These are phyloP conservation scores for Copidosoma floridanum DNA, from an alignment of 1,140 invertebrate species.

Conservation along the genomic window DNA sequence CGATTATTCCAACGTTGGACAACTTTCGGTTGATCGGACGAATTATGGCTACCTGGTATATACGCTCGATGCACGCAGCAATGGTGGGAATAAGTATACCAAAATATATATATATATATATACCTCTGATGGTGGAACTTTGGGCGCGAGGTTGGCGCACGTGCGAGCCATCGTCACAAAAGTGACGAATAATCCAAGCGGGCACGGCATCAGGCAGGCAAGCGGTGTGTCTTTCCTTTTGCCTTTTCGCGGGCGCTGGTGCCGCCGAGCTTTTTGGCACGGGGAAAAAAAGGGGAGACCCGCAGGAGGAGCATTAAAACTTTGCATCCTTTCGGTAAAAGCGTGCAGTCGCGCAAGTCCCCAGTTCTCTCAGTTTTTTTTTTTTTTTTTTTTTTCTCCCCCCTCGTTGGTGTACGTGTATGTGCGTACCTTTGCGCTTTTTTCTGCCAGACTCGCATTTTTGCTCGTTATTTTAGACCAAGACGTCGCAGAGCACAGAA, in stretches of 20 bases:
- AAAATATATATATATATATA: too few species aligned
- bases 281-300: background rate
- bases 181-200: constrained; percentile 13
- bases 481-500: too few species aligned
- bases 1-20: too few species aligned
- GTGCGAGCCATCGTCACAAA: constrained; percentile 8
- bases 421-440: background rate
- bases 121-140: too few species aligned
- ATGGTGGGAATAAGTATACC: too few species aligned
- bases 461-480: background rate
- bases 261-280: background rate
- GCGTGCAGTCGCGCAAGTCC: too few species aligned
- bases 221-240: background rate
- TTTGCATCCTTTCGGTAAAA: constrained; percentile 11
- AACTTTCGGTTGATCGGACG: too few species aligned
- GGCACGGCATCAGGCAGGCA: background rate
- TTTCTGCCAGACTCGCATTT: background rate
- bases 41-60: too few species aligned
- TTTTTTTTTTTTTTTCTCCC: background rate
- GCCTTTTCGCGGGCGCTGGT: background rate
- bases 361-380: too few species aligned
- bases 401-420: background rate
- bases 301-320: constrained; percentile 12
- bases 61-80: too few species aligned
- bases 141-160: background rate